Evolutionary conservation across 2,888 invertebrate species (phyloP), one percentile per base, ranked within the genome.

Genomic region (Rhamphomyia laevipes): DNA sequence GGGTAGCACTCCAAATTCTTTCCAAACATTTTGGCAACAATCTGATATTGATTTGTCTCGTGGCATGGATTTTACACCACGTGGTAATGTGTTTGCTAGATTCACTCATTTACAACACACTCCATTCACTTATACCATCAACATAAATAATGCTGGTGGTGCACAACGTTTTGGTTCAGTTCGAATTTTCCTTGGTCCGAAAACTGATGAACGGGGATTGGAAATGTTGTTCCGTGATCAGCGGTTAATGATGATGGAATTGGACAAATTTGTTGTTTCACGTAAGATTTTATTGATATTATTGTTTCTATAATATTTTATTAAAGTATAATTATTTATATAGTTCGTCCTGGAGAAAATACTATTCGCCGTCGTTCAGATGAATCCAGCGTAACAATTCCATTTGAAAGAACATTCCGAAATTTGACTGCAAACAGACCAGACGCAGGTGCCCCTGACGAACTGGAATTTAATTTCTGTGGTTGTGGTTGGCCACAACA

Each of bases 401-500:
- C 88, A 0, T 87, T 84, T 64, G 87, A 86, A 64, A 74, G 83
- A 50, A 86, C 85, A 2, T 91, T 87, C 80, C 77, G 84, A 11
- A 78, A 81, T 63, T 64, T 84, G 58, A 82, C 84, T 56, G 59
- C 63, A 2, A 73, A 69, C 48, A 74, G 84, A 0, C 82, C 84
- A 0, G 57, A 64, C 16, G 76, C 73, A 0, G 76, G 76, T 40
- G 67, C 73, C n/a, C 64, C 74, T 1, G 72, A 69, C 0, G 68
- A 73, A 0, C 71, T 71, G 0, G 71, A 73, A 53, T 85, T 84
- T 70, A 86, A 87, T 73, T 86, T 86, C 77, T 90, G 90, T 71
- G 89, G 89, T 52, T 90, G 90, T 62, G 88, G 88, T 50, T 88
- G 88, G 87, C 89, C 89, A 0, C 81, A 86, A 49, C 86, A 89